Evolutionary conservation across 2,888 invertebrate species (phyloP).

Genomic region (Athripsodes cinereus): DNA sequence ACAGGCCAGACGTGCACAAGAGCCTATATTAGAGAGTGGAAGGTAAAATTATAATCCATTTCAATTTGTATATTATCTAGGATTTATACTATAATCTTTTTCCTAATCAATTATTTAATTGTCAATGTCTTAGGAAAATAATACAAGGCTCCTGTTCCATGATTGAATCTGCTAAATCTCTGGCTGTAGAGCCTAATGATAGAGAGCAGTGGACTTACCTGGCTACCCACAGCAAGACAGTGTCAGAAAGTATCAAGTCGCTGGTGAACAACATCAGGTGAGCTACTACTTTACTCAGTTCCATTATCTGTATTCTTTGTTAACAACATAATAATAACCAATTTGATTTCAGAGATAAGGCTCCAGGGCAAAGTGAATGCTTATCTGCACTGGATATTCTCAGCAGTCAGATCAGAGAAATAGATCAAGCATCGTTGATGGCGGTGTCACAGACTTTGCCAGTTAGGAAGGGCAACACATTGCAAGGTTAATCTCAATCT

Average conservation of each 20-base stretch:
- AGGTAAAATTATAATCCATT: slow-evolving; percentile 34
- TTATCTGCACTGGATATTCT: slow-evolving; percentile 75
- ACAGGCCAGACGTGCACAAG: slow-evolving; percentile 77
- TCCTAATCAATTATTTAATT: slow-evolving; percentile 4
- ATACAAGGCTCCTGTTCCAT: slow-evolving; percentile 54
- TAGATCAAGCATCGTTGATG: slow-evolving; percentile 83
- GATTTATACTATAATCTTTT: too few species aligned
- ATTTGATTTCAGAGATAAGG: slow-evolving; percentile 64
- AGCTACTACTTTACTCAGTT: slow-evolving; percentile 16
- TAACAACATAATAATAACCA: too few species aligned
- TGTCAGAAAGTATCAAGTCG: slow-evolving; percentile 93
- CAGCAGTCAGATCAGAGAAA: slow-evolving; percentile 65
- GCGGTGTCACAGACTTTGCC: slow-evolving; percentile 77
- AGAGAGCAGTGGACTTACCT: slow-evolving; percentile 92
- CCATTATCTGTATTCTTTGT: too few species aligned
- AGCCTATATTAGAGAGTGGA: slow-evolving; percentile 82
- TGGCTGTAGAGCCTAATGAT: slow-evolving; percentile 86
- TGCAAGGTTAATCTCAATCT: slow-evolving; percentile 46
- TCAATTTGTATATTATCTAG: too few species aligned
- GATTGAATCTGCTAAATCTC: slow-evolving; percentile 82
- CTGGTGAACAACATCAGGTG: slow-evolving; percentile 86
- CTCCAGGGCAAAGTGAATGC: slow-evolving; percentile 95
- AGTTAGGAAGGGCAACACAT: slow-evolving; percentile 63
- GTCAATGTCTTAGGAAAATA: slow-evolving; percentile 37
- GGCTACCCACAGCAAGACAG: slow-evolving; percentile 89